Evolutionary conservation across 2,797 vertebrate species (phyloP).

Genomic region (Fistularia tabacaria): DNA sequence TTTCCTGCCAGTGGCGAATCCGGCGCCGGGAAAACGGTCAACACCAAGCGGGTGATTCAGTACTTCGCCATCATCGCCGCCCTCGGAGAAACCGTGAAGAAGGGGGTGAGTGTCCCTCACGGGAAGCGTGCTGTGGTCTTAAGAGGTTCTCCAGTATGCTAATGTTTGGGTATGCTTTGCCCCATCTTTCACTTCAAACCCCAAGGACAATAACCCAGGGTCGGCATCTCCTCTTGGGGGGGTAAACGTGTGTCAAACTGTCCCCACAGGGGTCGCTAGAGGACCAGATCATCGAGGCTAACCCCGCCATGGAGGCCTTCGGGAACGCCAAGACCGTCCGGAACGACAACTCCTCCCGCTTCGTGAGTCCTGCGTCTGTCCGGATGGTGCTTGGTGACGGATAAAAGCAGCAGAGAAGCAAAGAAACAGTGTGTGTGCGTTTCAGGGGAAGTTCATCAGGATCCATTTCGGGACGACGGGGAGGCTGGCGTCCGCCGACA

Average conservation of each 20-base stretch:
- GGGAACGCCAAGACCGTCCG: conserved; percentile 93
- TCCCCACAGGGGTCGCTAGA: conserved; percentile 83
- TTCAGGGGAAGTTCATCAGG: conserved; percentile 92
- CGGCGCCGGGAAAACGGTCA: conserved; percentile 96
- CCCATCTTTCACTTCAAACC: background rate
- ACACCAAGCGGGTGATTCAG: conserved; percentile 97
- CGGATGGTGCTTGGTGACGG: no score
- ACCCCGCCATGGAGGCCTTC: conserved; percentile 95
- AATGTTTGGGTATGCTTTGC: background rate
- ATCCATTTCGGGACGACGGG: conserved; percentile 92
- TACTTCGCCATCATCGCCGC: conserved; percentile 94
- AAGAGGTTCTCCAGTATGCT: conserved; percentile 22
- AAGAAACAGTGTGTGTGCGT: background rate
- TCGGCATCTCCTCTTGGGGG: no score
- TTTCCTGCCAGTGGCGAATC: conserved; percentile 83
- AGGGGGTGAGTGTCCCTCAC: conserved; percentile 77
- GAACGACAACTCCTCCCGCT: conserved; percentile 94
- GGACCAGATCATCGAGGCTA: conserved; percentile 95
- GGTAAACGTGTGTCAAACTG: background rate
- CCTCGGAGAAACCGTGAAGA: conserved; percentile 88
- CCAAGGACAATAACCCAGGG: no score
- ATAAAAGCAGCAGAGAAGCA: no score
- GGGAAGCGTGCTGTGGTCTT: background rate
- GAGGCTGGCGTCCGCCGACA: conserved; percentile 88
- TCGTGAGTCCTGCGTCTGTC: conserved; percentile 63